phyloP scores from a whole-genome alignment of 2,113 vertebrate species.

The Xenopus laevis region DNA sequence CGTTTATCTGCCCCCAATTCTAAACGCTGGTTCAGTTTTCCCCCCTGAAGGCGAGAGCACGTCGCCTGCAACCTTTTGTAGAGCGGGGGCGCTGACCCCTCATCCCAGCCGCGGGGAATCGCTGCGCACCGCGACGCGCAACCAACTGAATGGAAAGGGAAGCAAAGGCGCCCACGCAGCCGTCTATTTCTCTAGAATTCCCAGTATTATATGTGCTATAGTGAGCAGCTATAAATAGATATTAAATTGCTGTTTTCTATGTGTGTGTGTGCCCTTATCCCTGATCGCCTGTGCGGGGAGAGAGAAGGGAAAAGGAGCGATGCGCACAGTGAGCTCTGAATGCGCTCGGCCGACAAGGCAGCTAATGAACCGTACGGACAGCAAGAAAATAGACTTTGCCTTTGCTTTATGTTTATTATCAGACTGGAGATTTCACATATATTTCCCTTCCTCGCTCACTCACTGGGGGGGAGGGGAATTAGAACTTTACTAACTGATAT shows the following conservation, averaged over 20 bases:
- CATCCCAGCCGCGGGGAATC: not conserved
- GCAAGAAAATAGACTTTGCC: constrained; percentile 77
- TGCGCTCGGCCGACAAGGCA: constrained; percentile 81
- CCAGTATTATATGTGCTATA: not conserved
- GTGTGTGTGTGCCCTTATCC: not conserved
- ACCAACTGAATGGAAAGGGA: no score
- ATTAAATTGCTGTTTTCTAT: not conserved
- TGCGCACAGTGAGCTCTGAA: constrained; percentile 86
- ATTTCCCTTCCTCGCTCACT: not conserved
- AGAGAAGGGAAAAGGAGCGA: constrained; percentile 72
- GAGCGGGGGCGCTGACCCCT: not conserved
- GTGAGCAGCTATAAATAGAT: not conserved
- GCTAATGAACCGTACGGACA: constrained; percentile 87
- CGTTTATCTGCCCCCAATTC: not conserved
- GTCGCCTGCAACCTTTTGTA: not conserved
- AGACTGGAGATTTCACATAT: constrained; percentile 46
- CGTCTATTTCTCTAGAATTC: no score
- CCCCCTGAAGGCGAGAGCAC: no score
- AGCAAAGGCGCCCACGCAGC: no score
- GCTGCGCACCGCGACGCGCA: not conserved
- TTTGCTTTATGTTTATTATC: constrained; percentile 55
- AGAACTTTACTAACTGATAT: no score
- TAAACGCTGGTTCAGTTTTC: no score
- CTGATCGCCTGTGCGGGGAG: not conserved
- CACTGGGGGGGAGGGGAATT: no score